Evolutionary conservation across 2,113 vertebrate species (phyloP).

Genomic region (Verasper variegatus): DNA sequence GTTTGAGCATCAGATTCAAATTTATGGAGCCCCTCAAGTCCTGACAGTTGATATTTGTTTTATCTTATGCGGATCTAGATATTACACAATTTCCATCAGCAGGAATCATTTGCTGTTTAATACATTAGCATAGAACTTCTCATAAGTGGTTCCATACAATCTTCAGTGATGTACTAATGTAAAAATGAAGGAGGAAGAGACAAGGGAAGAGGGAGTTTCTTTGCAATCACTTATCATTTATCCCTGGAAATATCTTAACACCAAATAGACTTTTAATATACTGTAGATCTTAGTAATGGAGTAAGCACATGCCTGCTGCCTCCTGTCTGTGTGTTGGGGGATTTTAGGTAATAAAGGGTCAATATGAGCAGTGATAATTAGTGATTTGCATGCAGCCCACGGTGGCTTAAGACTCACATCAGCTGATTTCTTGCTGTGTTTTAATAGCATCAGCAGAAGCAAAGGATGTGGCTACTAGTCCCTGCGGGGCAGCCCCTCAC

Average conservation of each 20-base stretch:
- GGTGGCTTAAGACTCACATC: slow-evolving; percentile 58
- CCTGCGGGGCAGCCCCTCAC: slow-evolving; percentile 52
- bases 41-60: too few relatives aligned
- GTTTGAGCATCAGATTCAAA: slow-evolving; percentile 10
- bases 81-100: too few relatives aligned
- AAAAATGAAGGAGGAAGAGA: too few relatives aligned
- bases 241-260: slow-evolving; percentile 12
- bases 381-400: slow-evolving; percentile 68
- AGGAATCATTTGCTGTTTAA: too few relatives aligned
- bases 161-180: background rate
- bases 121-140: too few relatives aligned
- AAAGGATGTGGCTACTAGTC: slow-evolving; percentile 65
- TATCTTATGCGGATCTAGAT: too few relatives aligned
- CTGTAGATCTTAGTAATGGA: background rate
- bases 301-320: slow-evolving; percentile 8
- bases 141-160: background rate
- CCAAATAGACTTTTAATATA: slow-evolving; percentile 5
- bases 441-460: slow-evolving; percentile 81
- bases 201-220: background rate
- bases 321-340: slow-evolving; percentile 15
- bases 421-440: slow-evolving; percentile 72
- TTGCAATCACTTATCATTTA: slow-evolving; percentile 6
- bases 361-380: slow-evolving; percentile 57
- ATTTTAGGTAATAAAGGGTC: slow-evolving; percentile 55
- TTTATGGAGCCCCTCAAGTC: too few relatives aligned